These are phyloP conservation scores for Drosophila diplacantha DNA, from an alignment of 2,888 invertebrate genomes.

Conservation along the genomic window DNA sequence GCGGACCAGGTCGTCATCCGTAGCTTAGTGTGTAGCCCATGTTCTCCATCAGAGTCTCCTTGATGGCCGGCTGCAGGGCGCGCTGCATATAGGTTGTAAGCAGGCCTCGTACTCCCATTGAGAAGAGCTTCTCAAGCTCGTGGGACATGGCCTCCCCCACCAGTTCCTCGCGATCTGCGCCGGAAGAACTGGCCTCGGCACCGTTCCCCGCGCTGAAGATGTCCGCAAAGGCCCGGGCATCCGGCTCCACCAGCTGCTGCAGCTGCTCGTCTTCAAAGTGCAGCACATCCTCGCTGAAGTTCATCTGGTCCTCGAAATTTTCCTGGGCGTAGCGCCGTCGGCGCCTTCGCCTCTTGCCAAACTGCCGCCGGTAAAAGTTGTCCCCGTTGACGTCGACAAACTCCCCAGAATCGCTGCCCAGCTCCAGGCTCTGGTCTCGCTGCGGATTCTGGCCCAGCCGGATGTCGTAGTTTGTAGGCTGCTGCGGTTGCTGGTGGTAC, in stretches of 20 bases:
- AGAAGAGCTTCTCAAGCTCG: constrained; percentile 91
- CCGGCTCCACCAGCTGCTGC: constrained; percentile 73
- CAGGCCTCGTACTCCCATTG: constrained; percentile 88
- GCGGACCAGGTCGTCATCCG: constrained; percentile 79
- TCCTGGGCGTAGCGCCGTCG: constrained; percentile 39
- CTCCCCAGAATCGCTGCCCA: constrained; percentile 51
- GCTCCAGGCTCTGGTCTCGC: constrained; percentile 49
- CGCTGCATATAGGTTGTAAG: constrained; percentile 90
- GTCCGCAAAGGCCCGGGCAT: constrained; percentile 75
- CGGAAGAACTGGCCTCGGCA: constrained; percentile 3
- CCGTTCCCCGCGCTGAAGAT: constrained; percentile 58
- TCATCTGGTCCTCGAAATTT: constrained; percentile 57
- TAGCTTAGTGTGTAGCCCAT: constrained; percentile 93
- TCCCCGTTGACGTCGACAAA: constrained; percentile 55
- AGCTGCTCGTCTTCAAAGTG: constrained; percentile 69
- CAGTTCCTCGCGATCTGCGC: constrained; percentile 77
- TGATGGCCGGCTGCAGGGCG: constrained; percentile 89
- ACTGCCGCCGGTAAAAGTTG: constrained; percentile 61
- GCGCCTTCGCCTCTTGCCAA: constrained; percentile 55
- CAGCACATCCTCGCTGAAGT: constrained; percentile 73
- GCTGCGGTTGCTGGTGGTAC: constrained; percentile 38
- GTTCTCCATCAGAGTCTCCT: constrained; percentile 90
- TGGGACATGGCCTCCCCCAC: constrained; percentile 83
- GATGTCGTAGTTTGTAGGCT: constrained; percentile 64
- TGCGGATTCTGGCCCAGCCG: constrained; percentile 57